Evolutionary conservation across 2,888 invertebrate species (phyloP).

Genomic region (Aleiodes testaceus): DNA sequence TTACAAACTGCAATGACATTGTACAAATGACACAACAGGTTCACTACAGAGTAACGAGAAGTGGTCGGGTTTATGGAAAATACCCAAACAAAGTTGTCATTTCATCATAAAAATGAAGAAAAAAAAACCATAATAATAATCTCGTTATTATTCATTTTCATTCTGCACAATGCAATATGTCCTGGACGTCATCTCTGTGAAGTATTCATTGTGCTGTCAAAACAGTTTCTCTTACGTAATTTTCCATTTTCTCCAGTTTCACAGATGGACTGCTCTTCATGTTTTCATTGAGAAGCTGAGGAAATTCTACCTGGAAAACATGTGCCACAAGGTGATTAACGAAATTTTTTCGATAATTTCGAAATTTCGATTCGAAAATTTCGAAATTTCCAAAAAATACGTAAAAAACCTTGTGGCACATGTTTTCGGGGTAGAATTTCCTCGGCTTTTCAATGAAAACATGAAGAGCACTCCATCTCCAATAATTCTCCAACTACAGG

Average conservation of each 20-base stretch:
- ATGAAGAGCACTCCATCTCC: too few species aligned
- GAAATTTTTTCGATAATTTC: background rate
- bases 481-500: background rate
- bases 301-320: background rate
- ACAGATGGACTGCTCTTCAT: too few species aligned
- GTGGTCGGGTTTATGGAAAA: conserved; percentile 68
- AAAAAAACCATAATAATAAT: conserved; percentile 20
- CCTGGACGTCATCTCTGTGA: too few species aligned
- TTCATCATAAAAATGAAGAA: conserved; percentile 32
- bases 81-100: conserved; percentile 60
- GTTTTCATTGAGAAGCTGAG: background rate
- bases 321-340: too few species aligned
- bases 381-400: background rate
- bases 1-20: conserved; percentile 50
- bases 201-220: conserved; percentile 7
- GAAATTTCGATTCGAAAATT: background rate
- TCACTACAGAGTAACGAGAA: conserved; percentile 67
- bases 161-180: background rate
- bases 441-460: background rate
- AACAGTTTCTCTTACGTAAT: background rate
- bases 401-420: background rate
- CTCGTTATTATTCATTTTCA: background rate
- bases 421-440: background rate
- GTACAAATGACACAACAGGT: conserved; percentile 57
- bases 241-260: background rate